Evolutionary conservation across 2,888 invertebrate species (phyloP), one percentile per base, ranked within the genome.

Genomic region (Eugnorisma glareosa): DNA sequence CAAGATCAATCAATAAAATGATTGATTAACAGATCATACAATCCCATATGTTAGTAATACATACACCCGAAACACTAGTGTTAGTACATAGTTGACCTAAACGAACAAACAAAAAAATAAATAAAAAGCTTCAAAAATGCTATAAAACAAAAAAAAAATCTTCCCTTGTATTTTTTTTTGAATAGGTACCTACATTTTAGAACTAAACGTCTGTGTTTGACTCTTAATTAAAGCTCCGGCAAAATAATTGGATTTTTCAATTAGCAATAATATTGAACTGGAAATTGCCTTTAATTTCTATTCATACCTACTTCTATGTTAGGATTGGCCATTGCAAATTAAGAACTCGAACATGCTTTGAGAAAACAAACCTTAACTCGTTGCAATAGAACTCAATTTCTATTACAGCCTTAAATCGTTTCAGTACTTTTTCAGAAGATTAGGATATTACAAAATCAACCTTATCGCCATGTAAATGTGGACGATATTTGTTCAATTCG

Each of bases 161-260:
- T 48, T 48, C 21, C 24, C 3, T 21, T 48, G 48, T 10, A 8
- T 24, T 0, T 8, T 48, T 48, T 48, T 48, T 48, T 1, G 24
- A n/a, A n/a, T n/a, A n/a, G n/a, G n/a, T n/a, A n/a, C n/a, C n/a
- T 48, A 48, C 0, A 48, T 48, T 48, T 48, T 21, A 28, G 40
- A n/a, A 64, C 21, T 45, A 10, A 68, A 21, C 6, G 15, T 37
- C 28, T 54, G 31, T 18, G 24, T 21, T 37, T n/a, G 7, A 43
- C 24, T 45, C 37, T 31, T 37, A 75, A 71, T 40, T 24, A 35
- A 35, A n/a, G 24, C 2, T 40, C 7, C 11, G 13, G 28, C 28
- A 43, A 54, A 68, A 43, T 64, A 81, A 79, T 79, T 75, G 7
- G 8, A 67, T 75, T 75, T 35, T 79, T 64, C 45, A 81, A 67